phyloP scores from a whole-genome alignment of 2,888 invertebrate species.

The Stratiomys singularior region DNA sequence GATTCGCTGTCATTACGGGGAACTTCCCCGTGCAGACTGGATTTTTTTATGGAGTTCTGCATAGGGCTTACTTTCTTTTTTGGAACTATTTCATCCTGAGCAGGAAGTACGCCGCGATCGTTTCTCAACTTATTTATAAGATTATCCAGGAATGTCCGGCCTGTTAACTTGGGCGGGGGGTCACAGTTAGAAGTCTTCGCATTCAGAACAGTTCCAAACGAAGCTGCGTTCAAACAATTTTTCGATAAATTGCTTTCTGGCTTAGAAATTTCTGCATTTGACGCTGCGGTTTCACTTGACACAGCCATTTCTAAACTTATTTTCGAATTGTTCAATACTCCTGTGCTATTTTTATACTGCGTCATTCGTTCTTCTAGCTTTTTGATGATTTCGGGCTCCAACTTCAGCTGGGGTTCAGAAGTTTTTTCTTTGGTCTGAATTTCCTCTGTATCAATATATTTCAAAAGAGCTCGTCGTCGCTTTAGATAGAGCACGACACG shows the following conservation, averaged over 20 bases:
- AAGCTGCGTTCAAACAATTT: neutral
- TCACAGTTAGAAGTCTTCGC: neutral
- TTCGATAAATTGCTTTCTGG: neutral
- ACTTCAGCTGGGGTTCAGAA: neutral
- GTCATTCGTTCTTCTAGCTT: constrained; percentile 22
- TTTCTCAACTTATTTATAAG: constrained; percentile 47
- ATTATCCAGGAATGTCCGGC: constrained; percentile 35
- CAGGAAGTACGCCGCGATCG: neutral
- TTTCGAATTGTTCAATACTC: neutral
- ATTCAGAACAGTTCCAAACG: too few species aligned
- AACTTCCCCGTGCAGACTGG: too few species aligned
- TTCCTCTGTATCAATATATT: neutral
- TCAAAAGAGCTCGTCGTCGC: neutral
- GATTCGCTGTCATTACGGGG: neutral
- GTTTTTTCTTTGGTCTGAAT: neutral
- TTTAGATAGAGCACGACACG: constrained; percentile 30
- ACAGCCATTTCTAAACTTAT: neutral
- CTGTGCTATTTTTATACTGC: constrained; percentile 12
- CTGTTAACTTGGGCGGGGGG: neutral
- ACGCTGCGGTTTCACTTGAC: neutral
- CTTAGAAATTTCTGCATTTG: neutral
- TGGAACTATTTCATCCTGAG: neutral
- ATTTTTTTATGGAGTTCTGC: neutral
- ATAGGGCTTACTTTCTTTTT: neutral
- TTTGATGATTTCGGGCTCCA: neutral